Evolutionary conservation across 1,140 invertebrate species (phyloP).

Genomic region (Caenorhabditis briggsae): DNA sequence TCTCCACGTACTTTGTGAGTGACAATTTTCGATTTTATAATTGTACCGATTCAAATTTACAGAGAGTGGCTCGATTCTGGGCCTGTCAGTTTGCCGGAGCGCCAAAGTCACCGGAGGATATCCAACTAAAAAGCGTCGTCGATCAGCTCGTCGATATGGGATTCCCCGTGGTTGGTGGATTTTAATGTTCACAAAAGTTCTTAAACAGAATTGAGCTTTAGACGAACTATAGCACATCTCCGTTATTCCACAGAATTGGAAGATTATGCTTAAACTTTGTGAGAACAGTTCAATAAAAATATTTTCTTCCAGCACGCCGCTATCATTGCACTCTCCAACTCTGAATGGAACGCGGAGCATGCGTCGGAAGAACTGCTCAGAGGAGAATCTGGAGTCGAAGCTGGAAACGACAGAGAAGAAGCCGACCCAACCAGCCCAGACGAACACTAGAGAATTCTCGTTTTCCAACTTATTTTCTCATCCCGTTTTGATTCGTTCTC

Average conservation of each 20-base stretch:
- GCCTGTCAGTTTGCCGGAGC: neutral
- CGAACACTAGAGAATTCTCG: too few species aligned
- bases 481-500: too few species aligned
- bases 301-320: neutral
- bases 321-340: neutral
- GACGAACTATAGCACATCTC: too few species aligned
- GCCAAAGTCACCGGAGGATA: neutral
- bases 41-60: neutral
- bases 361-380: neutral
- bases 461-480: too few species aligned
- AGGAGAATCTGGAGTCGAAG: neutral
- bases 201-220: too few species aligned
- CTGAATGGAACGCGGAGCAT: neutral
- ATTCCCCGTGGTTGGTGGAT: neutral
- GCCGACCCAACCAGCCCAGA: too few species aligned
- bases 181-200: too few species aligned
- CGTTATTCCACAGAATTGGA: too few species aligned
- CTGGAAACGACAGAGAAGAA: too few species aligned
- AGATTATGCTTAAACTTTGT: too few species aligned
- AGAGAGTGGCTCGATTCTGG: neutral
- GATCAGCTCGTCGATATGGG: neutral
- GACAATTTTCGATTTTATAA: neutral
- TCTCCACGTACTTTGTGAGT: neutral
- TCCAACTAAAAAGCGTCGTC: neutral
- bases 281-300: neutral